phyloP scores from a whole-genome alignment of 2,113 vertebrate genomes.

The Gymnobelideus leadbeateri region DNA sequence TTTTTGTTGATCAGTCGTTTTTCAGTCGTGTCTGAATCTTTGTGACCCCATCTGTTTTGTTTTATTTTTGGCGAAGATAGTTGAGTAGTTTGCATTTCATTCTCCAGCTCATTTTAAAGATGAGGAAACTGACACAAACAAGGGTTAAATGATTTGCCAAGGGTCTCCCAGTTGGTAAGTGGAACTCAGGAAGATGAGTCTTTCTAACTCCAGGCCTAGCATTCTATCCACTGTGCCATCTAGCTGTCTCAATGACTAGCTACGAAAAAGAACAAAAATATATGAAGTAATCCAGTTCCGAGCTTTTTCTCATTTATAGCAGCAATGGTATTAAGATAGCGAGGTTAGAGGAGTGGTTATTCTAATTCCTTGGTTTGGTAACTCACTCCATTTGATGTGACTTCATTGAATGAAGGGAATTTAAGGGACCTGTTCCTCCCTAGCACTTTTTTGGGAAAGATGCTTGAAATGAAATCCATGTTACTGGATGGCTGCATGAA shows the following conservation, averaged over 20 bases:
- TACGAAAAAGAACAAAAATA: neutral
- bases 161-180: neutral
- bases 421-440: neutral
- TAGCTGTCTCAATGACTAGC: neutral
- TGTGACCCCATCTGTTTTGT: neutral
- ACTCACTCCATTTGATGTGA: constrained; percentile 17
- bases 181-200: neutral
- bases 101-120: neutral
- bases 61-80: neutral
- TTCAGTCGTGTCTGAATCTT: neutral
- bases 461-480: constrained; percentile 29
- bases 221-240: neutral
- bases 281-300: neutral
- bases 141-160: neutral
- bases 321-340: neutral
- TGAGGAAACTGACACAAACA: neutral
- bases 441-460: constrained; percentile 32
- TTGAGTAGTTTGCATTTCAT: neutral
- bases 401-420: constrained; percentile 47
- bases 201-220: neutral
- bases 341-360: neutral
- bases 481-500: neutral
- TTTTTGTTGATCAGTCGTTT: neutral
- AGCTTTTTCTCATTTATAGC: neutral
- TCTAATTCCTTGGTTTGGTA: neutral